Evolutionary conservation across 2,113 vertebrate genomes (phyloP), one percentile per base, ranked within the genome.

Genomic region (Paratilapia polleni): DNA sequence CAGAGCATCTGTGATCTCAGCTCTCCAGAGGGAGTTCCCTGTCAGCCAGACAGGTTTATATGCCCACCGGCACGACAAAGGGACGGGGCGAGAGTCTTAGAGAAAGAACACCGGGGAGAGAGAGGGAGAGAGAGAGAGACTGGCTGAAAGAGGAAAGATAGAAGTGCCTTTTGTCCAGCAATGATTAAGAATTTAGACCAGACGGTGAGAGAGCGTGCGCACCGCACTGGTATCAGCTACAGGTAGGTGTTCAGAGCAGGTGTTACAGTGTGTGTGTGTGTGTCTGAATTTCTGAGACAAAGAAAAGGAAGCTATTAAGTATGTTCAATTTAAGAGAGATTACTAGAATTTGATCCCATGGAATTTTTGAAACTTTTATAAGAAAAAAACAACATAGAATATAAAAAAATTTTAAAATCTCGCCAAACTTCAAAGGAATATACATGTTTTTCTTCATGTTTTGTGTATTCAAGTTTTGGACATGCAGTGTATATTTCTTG

Each of bases 111-210:
- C 31, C 26, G 1, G 66, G 14, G 8, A 4, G 63, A 62, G 70
- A 76, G 47, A 58, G 62, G 70, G 75, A 38, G 77, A 77, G 59
- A 57, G 7, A 70, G 47, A 49, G 47, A 70, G 41, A 70, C 41
- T 17, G 17, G 47, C 64, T 15, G 64, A 26, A 3, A 36, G 57
- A 59, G 22, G 61, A 41, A 74, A 47, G 76, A 49, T 28, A 9
- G 75, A 64, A 36, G 52, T 8, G 61, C 84, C 80, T 89, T 85
- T 86, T 86, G 96, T 96, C 96, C 94, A 92, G 96, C 96, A 96
- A 95, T 97, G 96, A 98, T 98, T 96, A 97, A 97, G 96, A 96
- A 96, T 93, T 96, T 95, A 96, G 94, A 96, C 91, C 95, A 96
- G 93, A 91, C 90, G 94, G 90, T 92, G 94, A 52, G 77, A 57